These are phyloP conservation scores for Ailuropoda melanoleuca DNA, from an alignment of 2,113 vertebrate species.

Conservation along the genomic window DNA sequence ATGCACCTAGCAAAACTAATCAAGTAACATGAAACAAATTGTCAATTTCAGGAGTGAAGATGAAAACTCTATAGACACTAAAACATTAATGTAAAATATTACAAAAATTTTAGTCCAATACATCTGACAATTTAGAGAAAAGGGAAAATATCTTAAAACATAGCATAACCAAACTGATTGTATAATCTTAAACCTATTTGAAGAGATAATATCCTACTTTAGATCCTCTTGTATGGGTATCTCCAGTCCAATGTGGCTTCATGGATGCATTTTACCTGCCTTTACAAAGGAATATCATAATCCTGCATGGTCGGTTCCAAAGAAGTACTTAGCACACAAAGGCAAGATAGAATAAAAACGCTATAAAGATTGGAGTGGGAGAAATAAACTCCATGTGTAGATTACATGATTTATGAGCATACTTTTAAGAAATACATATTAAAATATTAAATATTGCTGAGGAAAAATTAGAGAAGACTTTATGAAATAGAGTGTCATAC, in stretches of 20 bases:
- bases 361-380: not conserved
- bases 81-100: not conserved
- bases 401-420: not conserved
- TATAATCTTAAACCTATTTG: not conserved
- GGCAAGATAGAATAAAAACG: not conserved
- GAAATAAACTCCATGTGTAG: not conserved
- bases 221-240: not conserved
- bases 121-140: not conserved
- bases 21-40: not conserved
- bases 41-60: not conserved
- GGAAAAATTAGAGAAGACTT: not conserved
- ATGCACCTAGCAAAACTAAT: not conserved
- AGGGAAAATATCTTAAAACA: not conserved
- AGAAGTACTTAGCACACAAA: not conserved
- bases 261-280: not conserved
- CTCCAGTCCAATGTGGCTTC: not conserved
- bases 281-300: not conserved
- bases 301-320: not conserved
- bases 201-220: not conserved
- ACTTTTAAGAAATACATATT: not conserved
- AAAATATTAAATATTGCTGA: not conserved
- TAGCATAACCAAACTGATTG: not conserved
- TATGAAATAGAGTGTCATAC: not conserved
- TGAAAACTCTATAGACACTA: not conserved
- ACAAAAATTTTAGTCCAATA: not conserved